phyloP scores from a whole-genome alignment of 2,888 invertebrate genomes.

The Orthosia incerta region DNA sequence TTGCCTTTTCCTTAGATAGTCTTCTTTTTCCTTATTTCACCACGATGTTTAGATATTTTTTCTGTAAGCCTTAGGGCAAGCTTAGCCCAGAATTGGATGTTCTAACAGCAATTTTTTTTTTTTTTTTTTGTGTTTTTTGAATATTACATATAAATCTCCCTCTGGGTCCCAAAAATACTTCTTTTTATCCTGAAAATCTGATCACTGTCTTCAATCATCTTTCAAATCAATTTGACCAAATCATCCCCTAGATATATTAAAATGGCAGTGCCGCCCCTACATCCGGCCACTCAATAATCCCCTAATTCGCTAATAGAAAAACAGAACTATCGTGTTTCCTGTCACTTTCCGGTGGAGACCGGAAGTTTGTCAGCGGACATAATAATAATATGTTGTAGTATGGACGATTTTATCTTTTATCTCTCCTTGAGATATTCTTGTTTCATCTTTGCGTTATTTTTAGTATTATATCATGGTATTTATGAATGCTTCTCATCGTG shows the following conservation, averaged over 20 bases:
- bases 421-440: slow-evolving; percentile 57
- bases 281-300: slow-evolving; percentile 76
- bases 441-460: slow-evolving; percentile 37
- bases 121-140: neutral
- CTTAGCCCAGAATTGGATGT: too few species aligned
- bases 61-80: neutral
- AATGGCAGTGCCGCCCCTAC: slow-evolving; percentile 73
- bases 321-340: slow-evolving; percentile 85
- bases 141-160: neutral
- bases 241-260: slow-evolving; percentile 74
- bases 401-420: slow-evolving; percentile 67
- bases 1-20: neutral
- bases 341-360: slow-evolving; percentile 81
- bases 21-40: neutral
- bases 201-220: slow-evolving; percentile 45
- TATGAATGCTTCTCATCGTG: neutral
- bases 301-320: slow-evolving; percentile 90
- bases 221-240: slow-evolving; percentile 56
- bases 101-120: neutral
- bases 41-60: neutral
- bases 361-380: slow-evolving; percentile 77
- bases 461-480: slow-evolving; percentile 3
- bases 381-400: slow-evolving; percentile 6
- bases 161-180: neutral
- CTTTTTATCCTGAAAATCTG: neutral